These are phyloP conservation scores for Eonycteris spelaea DNA, from an alignment of 2,113 vertebrate genomes.

Conservation along the genomic window DNA sequence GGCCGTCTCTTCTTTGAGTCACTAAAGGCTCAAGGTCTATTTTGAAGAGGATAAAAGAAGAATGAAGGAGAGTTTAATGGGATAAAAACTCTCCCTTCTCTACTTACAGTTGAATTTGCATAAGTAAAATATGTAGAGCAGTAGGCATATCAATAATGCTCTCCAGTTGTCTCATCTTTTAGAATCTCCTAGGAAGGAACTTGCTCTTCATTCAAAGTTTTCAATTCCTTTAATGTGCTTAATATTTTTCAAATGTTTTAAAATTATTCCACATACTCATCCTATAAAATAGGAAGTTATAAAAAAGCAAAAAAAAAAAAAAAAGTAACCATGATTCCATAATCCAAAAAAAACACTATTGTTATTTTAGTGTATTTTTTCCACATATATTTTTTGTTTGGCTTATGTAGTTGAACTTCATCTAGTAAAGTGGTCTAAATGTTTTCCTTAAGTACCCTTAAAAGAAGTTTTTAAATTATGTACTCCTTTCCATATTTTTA, in stretches of 20 bases:
- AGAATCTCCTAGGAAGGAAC: not conserved
- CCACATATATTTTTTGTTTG: not conserved
- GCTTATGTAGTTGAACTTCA: not conserved
- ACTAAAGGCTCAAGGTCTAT: not conserved
- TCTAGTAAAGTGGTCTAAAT: not conserved
- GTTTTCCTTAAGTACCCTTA: not conserved
- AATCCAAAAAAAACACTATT: not conserved
- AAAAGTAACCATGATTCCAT: not conserved
- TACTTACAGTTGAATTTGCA: not conserved
- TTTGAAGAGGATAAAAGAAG: not conserved
- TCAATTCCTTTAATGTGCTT: not conserved
- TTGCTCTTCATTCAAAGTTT: not conserved
- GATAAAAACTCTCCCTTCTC: not conserved
- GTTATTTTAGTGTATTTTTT: not conserved
- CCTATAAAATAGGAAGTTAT: not conserved
- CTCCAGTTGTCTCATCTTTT: not conserved
- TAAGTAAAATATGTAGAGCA: not conserved
- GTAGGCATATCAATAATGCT: not conserved
- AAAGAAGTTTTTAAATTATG: slow-evolving; percentile 9
- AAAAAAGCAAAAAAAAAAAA: slow-evolving; percentile 16
- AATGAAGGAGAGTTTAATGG: not conserved
- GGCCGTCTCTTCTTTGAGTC: not conserved
- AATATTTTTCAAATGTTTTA: not conserved
- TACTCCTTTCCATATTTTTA: not conserved
- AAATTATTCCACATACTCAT: not conserved